Evolutionary conservation across 2,888 invertebrate genomes (phyloP), one percentile per base, ranked within the genome.

Genomic region (Apantesis nais): DNA sequence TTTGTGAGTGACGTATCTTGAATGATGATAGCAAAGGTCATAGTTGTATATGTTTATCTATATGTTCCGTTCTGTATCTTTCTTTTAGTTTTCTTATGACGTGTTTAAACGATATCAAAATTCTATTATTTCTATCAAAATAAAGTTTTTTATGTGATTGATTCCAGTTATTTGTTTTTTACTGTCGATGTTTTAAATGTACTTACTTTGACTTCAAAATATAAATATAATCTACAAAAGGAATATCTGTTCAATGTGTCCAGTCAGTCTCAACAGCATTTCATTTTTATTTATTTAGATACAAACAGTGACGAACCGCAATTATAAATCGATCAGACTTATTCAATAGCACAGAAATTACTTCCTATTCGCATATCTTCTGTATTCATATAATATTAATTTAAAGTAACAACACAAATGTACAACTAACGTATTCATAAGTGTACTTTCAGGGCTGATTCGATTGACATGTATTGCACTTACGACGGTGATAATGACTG

Each of bases 391-490:
- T 16, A 41, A 39, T 19, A n/a, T 48, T 25, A 31, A 66, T 55
- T 19, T 55, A 19, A 65, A 66, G 22, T 66, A 62, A n/a, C 22
- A 52, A 11, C 48, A 65, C 65, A 65, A 34, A 70, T 58, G 37
- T n/a, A 66, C 52, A 70, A 65, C n/a, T 25, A 55, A 25, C 25
- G 44, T 31, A 64, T 69, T 60, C 37, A 64, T 41, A 34, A 63
- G 19, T 66, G 52, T 58, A 66, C 61, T 62, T 71, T 66, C 68
- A 68, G 37, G 61, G 55, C 22, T 41, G 48, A 61, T 37, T 64
- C 44, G 60, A 67, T 61, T 65, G 67, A 71, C 65, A 68, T 68
- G 48, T 58, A 68, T 68, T 71, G 68, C 41, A 64, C 25, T 65
- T 62, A 31, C 31, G 61, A 41, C 62, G 48, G 55, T 61, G 52